Evolutionary conservation across 2,113 vertebrate genomes (phyloP).

Genomic region (Scartelaos histophorus): DNA sequence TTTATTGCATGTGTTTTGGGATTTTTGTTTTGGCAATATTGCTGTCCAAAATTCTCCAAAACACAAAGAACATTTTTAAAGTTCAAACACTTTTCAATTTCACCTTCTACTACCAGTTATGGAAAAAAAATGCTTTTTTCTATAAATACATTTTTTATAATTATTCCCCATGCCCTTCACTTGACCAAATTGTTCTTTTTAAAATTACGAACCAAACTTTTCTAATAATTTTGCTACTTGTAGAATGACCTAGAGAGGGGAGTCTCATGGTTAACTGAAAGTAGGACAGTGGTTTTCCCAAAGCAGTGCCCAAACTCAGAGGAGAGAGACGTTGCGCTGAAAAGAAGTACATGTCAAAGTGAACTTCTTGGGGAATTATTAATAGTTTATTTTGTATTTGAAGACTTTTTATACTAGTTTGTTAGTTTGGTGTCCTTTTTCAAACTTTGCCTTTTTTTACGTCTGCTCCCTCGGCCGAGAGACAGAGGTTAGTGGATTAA

Average conservation of each 20-base stretch:
- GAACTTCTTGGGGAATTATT: conserved; percentile 49
- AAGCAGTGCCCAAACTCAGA: conserved; percentile 51
- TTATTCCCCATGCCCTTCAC: conserved; percentile 29
- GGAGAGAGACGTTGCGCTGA: conserved; percentile 34
- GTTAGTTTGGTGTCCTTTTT: conserved; percentile 34
- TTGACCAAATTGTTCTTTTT: conserved; percentile 22
- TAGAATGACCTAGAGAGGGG: conserved; percentile 50
- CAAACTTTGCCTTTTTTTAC: conserved; percentile 63
- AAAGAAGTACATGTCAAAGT: conserved; percentile 43
- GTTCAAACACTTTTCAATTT: too few relatives aligned
- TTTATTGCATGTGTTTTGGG: too few relatives aligned
- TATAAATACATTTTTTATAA: conserved; percentile 11
- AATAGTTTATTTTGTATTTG: conserved; percentile 42
- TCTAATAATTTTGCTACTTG: conserved; percentile 35
- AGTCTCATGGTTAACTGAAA: conserved; percentile 61
- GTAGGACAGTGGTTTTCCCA: conserved; percentile 50
- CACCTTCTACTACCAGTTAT: neutral
- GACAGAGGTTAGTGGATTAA: conserved; percentile 64
- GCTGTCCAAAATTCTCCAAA: too few relatives aligned
- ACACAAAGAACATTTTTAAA: too few relatives aligned
- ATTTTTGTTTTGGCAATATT: neutral
- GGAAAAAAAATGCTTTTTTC: neutral
- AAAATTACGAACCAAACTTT: conserved; percentile 47
- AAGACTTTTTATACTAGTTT: conserved; percentile 17
- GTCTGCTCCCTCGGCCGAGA: conserved; percentile 29